Conservation (phyloP, 2,888 invertebrate species). For the Cheilosia vernalis region DNA sequence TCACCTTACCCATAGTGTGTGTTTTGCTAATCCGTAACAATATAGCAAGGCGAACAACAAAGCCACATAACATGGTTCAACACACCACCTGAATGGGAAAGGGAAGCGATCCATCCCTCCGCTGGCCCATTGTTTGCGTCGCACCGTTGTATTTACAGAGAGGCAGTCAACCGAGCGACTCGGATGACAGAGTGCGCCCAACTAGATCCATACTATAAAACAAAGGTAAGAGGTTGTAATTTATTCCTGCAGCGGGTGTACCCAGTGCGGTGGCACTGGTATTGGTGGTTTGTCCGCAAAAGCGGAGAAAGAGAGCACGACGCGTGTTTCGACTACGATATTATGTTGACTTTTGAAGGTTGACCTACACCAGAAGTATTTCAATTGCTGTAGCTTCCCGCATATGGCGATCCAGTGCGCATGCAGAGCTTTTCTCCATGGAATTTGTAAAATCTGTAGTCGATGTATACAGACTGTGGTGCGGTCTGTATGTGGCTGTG, state of each 20-base stretch:
- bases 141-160: slow-evolving; percentile 40
- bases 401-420: slow-evolving; percentile 60
- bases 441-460: slow-evolving; percentile 53
- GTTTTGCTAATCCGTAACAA: slow-evolving; percentile 52
- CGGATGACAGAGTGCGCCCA: slow-evolving; percentile 62
- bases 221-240: slow-evolving; percentile 70
- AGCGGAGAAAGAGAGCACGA: slow-evolving; percentile 25
- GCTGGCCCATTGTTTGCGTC: slow-evolving; percentile 52
- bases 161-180: slow-evolving; percentile 59
- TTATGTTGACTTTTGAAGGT: slow-evolving; percentile 63
- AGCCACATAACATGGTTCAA: slow-evolving; percentile 68
- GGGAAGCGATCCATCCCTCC: slow-evolving; percentile 47
- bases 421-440: slow-evolving; percentile 66
- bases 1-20: slow-evolving; percentile 55
- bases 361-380: slow-evolving; percentile 74
- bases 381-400: slow-evolving; percentile 58
- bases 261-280: slow-evolving; percentile 2
- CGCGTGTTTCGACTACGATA: slow-evolving; percentile 61
- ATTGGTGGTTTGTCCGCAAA: slow-evolving; percentile 9
- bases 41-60: slow-evolving; percentile 50
- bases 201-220: slow-evolving; percentile 60
- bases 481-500: slow-evolving; percentile 17
- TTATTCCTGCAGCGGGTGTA: slow-evolving; percentile 46
- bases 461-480: slow-evolving; percentile 2
- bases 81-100: slow-evolving; percentile 61